A percentile compares a stretch with the other conserved stretches of the same genome.
Evolutionary conservation across 1,140 invertebrate genomes (phyloP).

Genomic region (Mesaphorura yosii): DNA sequence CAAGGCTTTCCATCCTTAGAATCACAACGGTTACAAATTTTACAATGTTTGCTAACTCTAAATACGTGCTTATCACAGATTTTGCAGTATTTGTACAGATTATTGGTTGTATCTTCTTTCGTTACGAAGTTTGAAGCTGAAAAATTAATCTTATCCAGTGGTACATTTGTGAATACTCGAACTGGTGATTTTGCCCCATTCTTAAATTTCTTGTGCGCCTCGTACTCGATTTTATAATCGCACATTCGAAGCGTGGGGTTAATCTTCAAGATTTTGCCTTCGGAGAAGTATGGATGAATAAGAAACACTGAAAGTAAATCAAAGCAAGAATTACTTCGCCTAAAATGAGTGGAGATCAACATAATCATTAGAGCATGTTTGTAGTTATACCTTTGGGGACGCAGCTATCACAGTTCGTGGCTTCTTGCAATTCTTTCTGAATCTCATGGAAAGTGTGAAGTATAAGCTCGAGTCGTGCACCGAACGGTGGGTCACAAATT

Average conservation of each 20-base stretch:
- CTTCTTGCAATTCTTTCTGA: background rate
- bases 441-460: conserved; percentile 4
- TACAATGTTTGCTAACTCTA: conserved; percentile 1
- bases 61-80: conserved; percentile 1
- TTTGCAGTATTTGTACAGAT: conserved; percentile 2
- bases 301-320: conserved; percentile 1
- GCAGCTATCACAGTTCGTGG: conserved; percentile 1
- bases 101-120: no score
- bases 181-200: conserved; percentile 3
- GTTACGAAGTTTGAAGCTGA: background rate
- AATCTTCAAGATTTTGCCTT: conserved; percentile 4
- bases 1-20: conserved; percentile 1
- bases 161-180: background rate
- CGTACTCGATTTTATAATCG: conserved; percentile 4
- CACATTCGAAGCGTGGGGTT: background rate
- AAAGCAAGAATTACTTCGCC: no score
- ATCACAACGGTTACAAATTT: background rate
- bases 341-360: no score
- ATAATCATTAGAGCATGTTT: no score
- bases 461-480: background rate
- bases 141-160: background rate
- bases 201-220: background rate
- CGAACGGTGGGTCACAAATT: conserved; percentile 3
- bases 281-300: background rate
- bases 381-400: background rate